Base-by-base conservation (phyloP, 2,113 vertebrate genomes). In the Sander lucioperca region DNA sequence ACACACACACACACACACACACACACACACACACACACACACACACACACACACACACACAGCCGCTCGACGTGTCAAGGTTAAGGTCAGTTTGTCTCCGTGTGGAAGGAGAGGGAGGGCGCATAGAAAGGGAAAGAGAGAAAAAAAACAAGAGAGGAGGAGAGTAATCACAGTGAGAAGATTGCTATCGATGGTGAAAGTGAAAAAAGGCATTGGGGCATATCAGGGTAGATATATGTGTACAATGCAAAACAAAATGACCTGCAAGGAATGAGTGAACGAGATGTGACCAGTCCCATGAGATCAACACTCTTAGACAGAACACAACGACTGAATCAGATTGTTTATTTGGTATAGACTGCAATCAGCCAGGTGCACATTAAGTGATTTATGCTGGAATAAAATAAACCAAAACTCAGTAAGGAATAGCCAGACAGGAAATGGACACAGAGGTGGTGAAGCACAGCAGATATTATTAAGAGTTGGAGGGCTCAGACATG, bases 401-500 rank as follows among this genome's bases (percentile, higher is more conserved):
- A 18, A 74, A 79, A 78, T 74, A 53, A 73, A 53, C 7, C 1
- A 25, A 53, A 74, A 43, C 25, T 75, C 33, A 51, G 19, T 62
- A 15, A 69, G 39, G 63, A 61, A 54, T 65, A 81, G 61, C 25
- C 54, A 56, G 69, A 65, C 25, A 75, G 59, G 23, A 36, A 76
- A 45, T 23, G 19, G 59, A 73, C 2, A 19, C 63, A 73, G 61
- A 73, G 73, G 61, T 79, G 78, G 74, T n/a, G 69, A 68, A 88
- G 80, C 73, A 58, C 63, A 65, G 73, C 57, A 74, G 79, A 84
- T 81, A 81, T 82, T 79, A 86, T 80, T 77, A 82, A 85, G 75
- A 83, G 85, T 79, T 73, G 76, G 82, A 86, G 57, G 70, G 36
- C 63, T 51, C 73, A 82, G 83, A 86, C 78, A 75, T 76, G 80